Base-by-base conservation (phyloP, 2,113 vertebrate species). In the Neotragus moschatus region DNA sequence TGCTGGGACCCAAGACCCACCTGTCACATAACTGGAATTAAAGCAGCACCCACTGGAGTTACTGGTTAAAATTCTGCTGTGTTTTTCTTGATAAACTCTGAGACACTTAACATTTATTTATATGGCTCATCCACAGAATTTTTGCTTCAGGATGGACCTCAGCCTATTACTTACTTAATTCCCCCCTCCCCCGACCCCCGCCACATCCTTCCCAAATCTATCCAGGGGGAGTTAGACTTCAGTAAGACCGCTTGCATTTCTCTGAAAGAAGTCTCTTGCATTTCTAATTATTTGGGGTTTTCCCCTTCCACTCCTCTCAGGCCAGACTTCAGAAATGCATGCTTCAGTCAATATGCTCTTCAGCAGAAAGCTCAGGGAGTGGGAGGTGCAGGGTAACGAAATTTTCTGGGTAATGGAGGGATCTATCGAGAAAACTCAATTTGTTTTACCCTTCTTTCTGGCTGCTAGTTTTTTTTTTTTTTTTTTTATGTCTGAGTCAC, bases 1-100 rank as follows among this genome's bases (percentile, higher is more conserved):
- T 33, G 56, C 49, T 86, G 92, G 96, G 97, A 98, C 97, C 56
- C 86, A 97, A 89, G 96, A 92, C 88, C 66, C 90, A 79, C 89
- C 77, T 98, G 96, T 88, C 51, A 56, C 75, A 85, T 23, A 86
- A 88, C 25, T 14, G 21, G 81, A 84, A 60, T 49, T 33, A 16
- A 0, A 58, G 88, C 82, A 90, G 92, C 55, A 56, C 19, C 80
- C 56, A 17, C 79, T 56, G 90, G 84, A 26, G 53, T 23, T 39
- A 28, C 94, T 93, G 51, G 75, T 91, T 97, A 96, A 96, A 95
- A 91, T 73, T 84, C 93, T 95, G 60, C 96, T 93, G 93, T 84
- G 43, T 51, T 75, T 92, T 84, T 95, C 60, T 26, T 26, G 79
- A 94, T 86, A 93, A 97, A 70, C 47, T 55, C 56, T 90, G 19